Evolutionary conservation across 2,888 invertebrate genomes (phyloP), one percentile per base, ranked within the genome.

Genomic region (Tinea trinotella): DNA sequence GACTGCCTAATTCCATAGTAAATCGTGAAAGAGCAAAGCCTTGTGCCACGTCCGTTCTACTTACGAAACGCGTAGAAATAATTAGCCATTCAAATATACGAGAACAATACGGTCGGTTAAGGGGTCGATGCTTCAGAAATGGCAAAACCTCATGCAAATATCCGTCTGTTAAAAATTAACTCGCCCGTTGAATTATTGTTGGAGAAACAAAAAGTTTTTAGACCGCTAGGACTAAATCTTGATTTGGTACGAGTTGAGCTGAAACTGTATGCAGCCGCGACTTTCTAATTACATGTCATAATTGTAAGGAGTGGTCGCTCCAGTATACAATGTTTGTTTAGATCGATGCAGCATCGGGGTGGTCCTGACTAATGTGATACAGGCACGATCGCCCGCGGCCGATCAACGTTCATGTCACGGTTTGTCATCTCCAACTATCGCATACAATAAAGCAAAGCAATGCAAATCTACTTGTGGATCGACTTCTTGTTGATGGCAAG

Each of bases 71-170:
- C 60, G 64, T 71, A 66, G 71, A 72, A 71, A 61, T 68, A 76
- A 76, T 76, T 71, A 70, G 67, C 76, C 68, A 80, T 82, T 80
- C 72, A 78, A 76, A 69, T 63, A 58, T 66, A 63, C 62, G 68
- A 65, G 76, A 73, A 82, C 82, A 82, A 83, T 81, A 70, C 72
- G 61, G 64, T 63, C 65, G 65, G 74, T 75, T 71, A 76, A 69
- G 70, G 72, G 76, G 75, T 74, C 76, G 74, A 61, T 61, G 49
- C 48, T 54, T 54, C 55, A 58, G 55, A 57, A 59, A 67, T 68
- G 66, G 65, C 71, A 67, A 50, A 61, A 63, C n/a, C 67, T 70
- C 71, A 75, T 76, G 76, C 73, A 75, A 78, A 77, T 76, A 68
- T 68, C 69, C 66, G 66, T 69, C 71, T 64, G 66, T 70, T 69